Evolutionary conservation across 1,140 invertebrate genomes (phyloP), one percentile per base, ranked within the genome.

Genomic region (Copidosoma floridanum): DNA sequence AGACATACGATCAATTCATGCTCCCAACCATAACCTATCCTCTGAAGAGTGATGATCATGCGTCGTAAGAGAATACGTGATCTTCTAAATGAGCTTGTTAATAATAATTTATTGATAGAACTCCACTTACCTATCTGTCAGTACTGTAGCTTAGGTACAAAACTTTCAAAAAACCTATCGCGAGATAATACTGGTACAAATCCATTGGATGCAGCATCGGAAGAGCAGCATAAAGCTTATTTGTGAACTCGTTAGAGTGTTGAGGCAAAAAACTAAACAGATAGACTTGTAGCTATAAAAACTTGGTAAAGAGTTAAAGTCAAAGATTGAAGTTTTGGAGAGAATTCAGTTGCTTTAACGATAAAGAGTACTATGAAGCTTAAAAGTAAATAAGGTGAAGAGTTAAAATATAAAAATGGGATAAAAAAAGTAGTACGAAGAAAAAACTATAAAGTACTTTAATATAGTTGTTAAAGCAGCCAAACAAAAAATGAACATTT

Each of bases 151-250:
- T 14, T 14, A 35, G 32, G 32, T 8, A 35, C 14, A 8, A 35
- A 35, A 35, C 32, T 35, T 6, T 8, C 6, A 14, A 35, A 35
- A 35, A 6, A 14, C 6, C 14, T 35, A 14, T 8, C 32, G 6
- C 14, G 7, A 35, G 14, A 14, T 35, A 14, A 35, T 35, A 6
- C 32, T 35, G 32, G 14, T 35, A 35, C 14, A 35, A 35, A 35
- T 35, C 32, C 6, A 35, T 14, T 35, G 14, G 14, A 35, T 35
- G 14, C 32, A 8, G 32, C 14, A 35, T 35, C 26, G 37, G 60
- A 56, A 51, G 27, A 54, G 23, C 50, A 64, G 24, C 43, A 59
- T 26, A 64, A 59, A 8, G 21, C 43, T 6, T 59, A 64, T n/a
- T 55, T 43, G 3, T 8, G 59, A 43, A 55, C 59, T 32, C 23